Base-by-base conservation (phyloP, 92 coral and sea anemone species). In the Epizoanthus stellaris region DNA sequence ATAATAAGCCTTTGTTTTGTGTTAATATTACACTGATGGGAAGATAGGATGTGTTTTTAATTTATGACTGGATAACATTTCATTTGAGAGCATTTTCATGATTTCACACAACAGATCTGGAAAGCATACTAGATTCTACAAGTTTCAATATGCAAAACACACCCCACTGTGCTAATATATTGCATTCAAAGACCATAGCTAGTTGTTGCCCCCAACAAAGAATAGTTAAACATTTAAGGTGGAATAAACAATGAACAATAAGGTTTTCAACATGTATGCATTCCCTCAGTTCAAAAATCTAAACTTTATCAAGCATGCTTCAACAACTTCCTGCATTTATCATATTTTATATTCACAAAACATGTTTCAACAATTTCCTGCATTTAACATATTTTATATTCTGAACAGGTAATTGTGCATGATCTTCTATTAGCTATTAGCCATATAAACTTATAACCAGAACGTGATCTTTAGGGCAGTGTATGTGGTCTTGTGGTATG, bases 1-100 rank as follows among this genome's bases (percentile, higher is more conserved):
- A 36, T 68, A 36, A 68, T 68, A 13, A 68, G 14, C 73, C 42
- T 38, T 66, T 68, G 49, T 15, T 68, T 68, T 68, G 73, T 40
- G 73, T 10, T 36, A 14, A 43, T n/a, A 43, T 68, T 14, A 25
- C 20, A 38, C 73, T 36, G 39, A 4, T 68, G 11, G 3, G 43
- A 68, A 68, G 73, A 68, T 68, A 68, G 5, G 45, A 68, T 0
- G 9, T 68, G 73, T 34, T 34, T 25, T 34, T 8, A 6, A 68
- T 38, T 68, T 30, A 2, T 36, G 43, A 6, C 8, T 11, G 49
- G 4, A 38, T 4, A 34, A 9, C 8, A 15, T 68, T 68, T 68
- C 30, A 38, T 68, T 43, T 34, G n/a, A 34, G 23, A 38, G 23
- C 20, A 68, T 10, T 34, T 8, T 67, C 52, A 9, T 36, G 7